phyloP scores from a whole-genome alignment of 1,140 invertebrate genomes.

The Pseudomyrmex concolor region DNA sequence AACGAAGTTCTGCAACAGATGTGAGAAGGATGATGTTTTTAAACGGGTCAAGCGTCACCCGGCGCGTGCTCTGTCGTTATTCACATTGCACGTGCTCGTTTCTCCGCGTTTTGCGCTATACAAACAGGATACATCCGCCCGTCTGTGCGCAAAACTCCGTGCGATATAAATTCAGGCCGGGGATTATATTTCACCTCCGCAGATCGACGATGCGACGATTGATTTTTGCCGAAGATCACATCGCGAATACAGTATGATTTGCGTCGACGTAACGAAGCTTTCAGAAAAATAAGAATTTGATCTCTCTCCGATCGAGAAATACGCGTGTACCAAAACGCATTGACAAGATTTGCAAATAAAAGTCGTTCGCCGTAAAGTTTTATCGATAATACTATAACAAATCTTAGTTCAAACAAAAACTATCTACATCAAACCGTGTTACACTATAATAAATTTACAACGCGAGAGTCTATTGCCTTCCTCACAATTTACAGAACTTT shows the following conservation, averaged over 20 bases:
- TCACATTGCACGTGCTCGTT: conserved; percentile 10
- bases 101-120: conserved; percentile 14
- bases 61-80: conserved; percentile 10
- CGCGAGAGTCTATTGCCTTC: not conserved
- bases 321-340: not conserved
- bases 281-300: conserved; percentile 14
- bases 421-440: not conserved
- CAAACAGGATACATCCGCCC: conserved; percentile 44
- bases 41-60: conserved; percentile 63
- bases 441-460: conserved; percentile 19
- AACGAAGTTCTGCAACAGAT: conserved; percentile 53
- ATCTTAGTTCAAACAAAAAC: conserved; percentile 31
- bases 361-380: conserved; percentile 5
- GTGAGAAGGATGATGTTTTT: conserved; percentile 68
- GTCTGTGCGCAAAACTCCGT: conserved; percentile 20
- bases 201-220: not conserved
- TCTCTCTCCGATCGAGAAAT: not conserved
- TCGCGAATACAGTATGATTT: too few relatives aligned
- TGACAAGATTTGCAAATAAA: conserved; percentile 2
- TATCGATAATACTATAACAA: conserved; percentile 52
- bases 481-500: not conserved
- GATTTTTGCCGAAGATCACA: too few relatives aligned
- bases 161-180: conserved; percentile 35
- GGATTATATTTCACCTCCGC: not conserved
- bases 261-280: too few relatives aligned